Conservation (phyloP, 1,140 invertebrate species). For the Lamellibrachia luymesi region DNA sequence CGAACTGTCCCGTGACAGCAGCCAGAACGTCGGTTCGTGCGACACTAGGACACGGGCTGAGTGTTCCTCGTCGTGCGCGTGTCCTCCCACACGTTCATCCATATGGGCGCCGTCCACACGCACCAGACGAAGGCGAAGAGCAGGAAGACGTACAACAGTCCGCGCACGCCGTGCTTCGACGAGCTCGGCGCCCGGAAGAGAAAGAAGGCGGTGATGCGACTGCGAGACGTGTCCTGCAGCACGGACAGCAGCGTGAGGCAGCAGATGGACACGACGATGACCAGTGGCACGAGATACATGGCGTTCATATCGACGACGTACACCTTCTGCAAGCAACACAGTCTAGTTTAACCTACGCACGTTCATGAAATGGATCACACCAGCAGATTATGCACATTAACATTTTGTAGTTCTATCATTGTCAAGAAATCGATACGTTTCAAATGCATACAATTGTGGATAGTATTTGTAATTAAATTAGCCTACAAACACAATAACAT, state of each 20-base stretch:
- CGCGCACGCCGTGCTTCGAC: not conserved
- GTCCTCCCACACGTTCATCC: conserved; percentile 20
- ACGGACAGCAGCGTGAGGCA: conserved; percentile 16
- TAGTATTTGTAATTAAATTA: no score
- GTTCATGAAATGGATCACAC: no score
- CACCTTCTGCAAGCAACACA: conserved; percentile 25
- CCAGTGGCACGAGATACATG: conserved; percentile 22
- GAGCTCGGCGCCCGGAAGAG: not conserved
- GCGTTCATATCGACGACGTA: conserved; percentile 21
- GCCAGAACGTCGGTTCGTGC: no score
- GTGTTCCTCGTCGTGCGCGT: not conserved
- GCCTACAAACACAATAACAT: no score
- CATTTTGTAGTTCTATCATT: no score
- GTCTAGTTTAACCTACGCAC: no score
- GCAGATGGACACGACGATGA: conserved; percentile 18
- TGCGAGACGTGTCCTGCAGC: not conserved
- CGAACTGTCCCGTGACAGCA: not conserved
- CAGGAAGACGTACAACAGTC: conserved; percentile 16
- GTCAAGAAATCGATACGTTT: no score
- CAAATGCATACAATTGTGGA: no score
- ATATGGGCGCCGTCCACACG: conserved; percentile 18
- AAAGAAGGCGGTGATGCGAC: conserved; percentile 9
- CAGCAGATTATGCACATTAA: no score
- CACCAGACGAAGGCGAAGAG: conserved; percentile 22
- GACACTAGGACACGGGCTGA: not conserved